phyloP scores from a whole-genome alignment of 1,140 invertebrate species.

The Anadara kagoshimensis region DNA sequence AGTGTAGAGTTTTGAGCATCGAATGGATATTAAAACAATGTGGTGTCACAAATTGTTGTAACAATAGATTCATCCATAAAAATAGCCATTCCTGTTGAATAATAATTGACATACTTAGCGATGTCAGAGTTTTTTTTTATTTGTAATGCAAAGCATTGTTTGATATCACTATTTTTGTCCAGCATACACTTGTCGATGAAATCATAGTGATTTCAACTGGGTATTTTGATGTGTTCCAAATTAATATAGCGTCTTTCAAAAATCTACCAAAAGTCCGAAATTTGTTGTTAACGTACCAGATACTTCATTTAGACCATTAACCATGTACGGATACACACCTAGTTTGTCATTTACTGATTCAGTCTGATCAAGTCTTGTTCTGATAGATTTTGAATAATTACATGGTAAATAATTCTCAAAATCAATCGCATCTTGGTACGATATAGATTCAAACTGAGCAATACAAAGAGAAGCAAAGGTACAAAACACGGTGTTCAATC shows the following conservation, averaged over 20 bases:
- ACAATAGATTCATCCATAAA: no score
- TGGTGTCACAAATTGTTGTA: no score
- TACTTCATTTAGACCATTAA: not conserved
- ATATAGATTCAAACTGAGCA: no score
- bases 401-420: no score
- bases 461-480: no score
- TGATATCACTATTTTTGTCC: not conserved
- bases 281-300: not conserved
- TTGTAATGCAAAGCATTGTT: not conserved
- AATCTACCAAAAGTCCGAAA: not conserved
- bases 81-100: no score
- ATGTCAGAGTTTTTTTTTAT: no score
- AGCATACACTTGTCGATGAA: not conserved
- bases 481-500: no score
- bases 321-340: not conserved
- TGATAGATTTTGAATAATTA: constrained; percentile 10
- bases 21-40: no score
- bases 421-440: no score
- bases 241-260: not conserved
- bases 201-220: not conserved
- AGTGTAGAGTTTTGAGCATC: no score
- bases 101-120: no score
- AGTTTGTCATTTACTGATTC: not conserved
- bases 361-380: not conserved
- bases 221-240: not conserved